Conservation (phyloP, 2,113 vertebrate species). For the Crotophaga sulcirostris region DNA sequence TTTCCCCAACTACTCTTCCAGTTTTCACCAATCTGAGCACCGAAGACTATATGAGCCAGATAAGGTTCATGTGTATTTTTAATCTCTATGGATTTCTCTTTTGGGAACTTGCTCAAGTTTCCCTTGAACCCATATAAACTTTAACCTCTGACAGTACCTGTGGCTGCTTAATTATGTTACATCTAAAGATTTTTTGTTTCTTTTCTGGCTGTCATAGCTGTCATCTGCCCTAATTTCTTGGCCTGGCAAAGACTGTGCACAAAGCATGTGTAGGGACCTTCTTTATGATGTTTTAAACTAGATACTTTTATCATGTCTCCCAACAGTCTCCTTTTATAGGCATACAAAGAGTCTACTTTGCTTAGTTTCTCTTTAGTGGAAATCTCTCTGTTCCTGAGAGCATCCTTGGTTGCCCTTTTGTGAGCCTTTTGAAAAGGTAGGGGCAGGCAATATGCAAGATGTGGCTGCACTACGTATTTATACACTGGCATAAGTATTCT, state of each 20-base stretch:
- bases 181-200: not conserved
- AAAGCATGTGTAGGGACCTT: not conserved
- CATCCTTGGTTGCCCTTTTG: not conserved
- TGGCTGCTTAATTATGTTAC: not conserved
- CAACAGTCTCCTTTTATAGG: not conserved
- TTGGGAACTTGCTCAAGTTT: not conserved
- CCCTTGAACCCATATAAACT: not conserved
- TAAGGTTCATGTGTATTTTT: not conserved
- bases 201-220: not conserved
- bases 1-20: not conserved
- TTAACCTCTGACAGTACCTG: not conserved
- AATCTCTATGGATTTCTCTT: not conserved
- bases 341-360: not conserved
- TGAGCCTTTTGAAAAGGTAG: slow-evolving; percentile 9
- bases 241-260: not conserved
- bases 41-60: not conserved
- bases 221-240: not conserved
- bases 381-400: not conserved
- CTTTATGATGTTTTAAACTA: not conserved
- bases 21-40: not conserved
- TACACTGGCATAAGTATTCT: not conserved
- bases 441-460: not conserved
- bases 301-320: not conserved
- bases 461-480: not conserved
- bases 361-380: slow-evolving; percentile 11